These are phyloP conservation scores for Poeciliopsis turneri DNA, from an alignment of 2,797 vertebrate genomes.

Conservation along the genomic window DNA sequence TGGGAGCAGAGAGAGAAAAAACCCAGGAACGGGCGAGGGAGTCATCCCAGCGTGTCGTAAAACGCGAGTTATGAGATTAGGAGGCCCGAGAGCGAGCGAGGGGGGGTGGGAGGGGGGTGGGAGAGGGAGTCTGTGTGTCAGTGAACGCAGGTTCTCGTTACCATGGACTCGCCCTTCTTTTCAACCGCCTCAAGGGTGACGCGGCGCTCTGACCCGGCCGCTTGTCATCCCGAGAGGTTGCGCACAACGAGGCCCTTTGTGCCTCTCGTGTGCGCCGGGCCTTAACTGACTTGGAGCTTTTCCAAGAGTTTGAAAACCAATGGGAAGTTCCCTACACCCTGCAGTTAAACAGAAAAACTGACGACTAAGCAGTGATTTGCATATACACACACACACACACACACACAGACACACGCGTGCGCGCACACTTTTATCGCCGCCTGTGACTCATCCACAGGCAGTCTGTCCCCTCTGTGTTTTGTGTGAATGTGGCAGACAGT, in stretches of 20 bases:
- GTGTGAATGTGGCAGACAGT: slow-evolving; percentile 75
- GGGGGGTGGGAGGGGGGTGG: background rate
- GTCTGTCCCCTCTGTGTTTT: slow-evolving; percentile 59
- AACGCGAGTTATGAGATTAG: slow-evolving; percentile 31
- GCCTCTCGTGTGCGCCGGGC: slow-evolving; percentile 20
- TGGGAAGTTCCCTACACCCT: slow-evolving; percentile 68
- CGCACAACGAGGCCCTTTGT: slow-evolving; percentile 71
- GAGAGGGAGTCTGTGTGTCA: background rate
- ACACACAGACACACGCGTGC: background rate
- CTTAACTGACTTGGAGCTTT: slow-evolving; percentile 66
- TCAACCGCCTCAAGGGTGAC: slow-evolving; percentile 64
- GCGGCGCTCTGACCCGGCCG: slow-evolving; percentile 62
- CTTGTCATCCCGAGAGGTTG: slow-evolving; percentile 62
- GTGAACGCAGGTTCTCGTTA: slow-evolving; percentile 58
- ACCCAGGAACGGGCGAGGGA: slow-evolving; percentile 1
- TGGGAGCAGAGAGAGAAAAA: background rate
- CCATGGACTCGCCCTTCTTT: slow-evolving; percentile 60
- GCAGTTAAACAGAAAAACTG: slow-evolving; percentile 68
- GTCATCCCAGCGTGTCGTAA: slow-evolving; percentile 38
- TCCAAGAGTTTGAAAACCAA: slow-evolving; percentile 69
- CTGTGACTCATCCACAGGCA: slow-evolving; percentile 65
- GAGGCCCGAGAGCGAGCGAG: slow-evolving; percentile 5
- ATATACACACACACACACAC: slow-evolving; percentile 35
- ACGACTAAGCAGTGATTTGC: slow-evolving; percentile 72
- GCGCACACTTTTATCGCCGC: slow-evolving; percentile 3